Base-by-base conservation (phyloP, 1,140 invertebrate genomes). In the Sogatella furcifera region DNA sequence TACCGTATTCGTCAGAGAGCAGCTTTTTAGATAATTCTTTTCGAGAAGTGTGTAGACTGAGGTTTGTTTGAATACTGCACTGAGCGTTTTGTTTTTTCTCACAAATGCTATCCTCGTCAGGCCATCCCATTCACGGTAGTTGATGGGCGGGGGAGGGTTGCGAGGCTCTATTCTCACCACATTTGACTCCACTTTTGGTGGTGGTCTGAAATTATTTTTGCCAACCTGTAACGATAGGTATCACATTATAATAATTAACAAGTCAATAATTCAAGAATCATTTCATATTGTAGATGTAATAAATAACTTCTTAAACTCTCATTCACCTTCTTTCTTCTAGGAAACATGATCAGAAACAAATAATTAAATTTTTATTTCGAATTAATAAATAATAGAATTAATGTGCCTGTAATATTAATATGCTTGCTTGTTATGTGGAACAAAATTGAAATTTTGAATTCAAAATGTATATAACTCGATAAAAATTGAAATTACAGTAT, bases 111-210 rank as follows among this genome's bases (percentile, higher is more conserved):
- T 94, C 69, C 96, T 80, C 0, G 96, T 90, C 15, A 99, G 75
- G 9, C 94, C 94, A 82, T 99, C 97, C 96, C 95, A 99, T 80
- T 98, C 95, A 66, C 86, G 85, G 73, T 95, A 99, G 74, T 97
- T 95, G 24, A 99, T 90, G 11, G 92, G 85, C 24, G 96, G 96
- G 38, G 95, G 92, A 52, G 97, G 97, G 80, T 96, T 96, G 70
- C 86, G 84, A 5, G 96, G 97, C 73, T 99, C 96, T 71, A 99
- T 86, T 70, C 97, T 79, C 0, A 99, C 94, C n/a, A 99, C 97
- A 78, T 87, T 92, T 0, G 95, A 98, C 76, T 99, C 97, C 0
- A 99, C 94, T 80, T 96, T 98, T 38, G 97, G 97, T 42, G 97
- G 97, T 43, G 97, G 97, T 65, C 88, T 81, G 69, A 99, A 99